Base-by-base conservation (phyloP, 2,888 invertebrate species). In the Leucophora obtusa region DNA sequence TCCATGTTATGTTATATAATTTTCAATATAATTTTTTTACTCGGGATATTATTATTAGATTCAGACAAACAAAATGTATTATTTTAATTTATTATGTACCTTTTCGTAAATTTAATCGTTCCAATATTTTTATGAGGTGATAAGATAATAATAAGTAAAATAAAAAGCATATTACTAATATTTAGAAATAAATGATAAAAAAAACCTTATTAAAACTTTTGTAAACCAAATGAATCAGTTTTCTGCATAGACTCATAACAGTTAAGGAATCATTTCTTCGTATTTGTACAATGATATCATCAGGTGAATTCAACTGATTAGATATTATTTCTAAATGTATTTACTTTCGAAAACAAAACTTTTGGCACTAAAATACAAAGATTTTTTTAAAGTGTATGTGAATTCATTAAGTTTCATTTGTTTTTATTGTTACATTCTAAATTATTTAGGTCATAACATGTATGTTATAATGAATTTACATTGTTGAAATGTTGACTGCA, bases 251-350 rank as follows among this genome's bases (percentile, higher is more conserved):
- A 35, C 63, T n/a, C 6, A 4, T 18, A 47, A n/a, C 24, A 33
- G 6, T 65, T 5, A 24, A 24, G 21, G 43, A 54, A 43, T 38
- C n/a, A 47, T 4, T 6, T 47, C n/a, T n/a, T 21, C 24, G 18
- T n/a, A 38, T n/a, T 10, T 43, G 35, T 17, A 10, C 9, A 43
- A 21, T 24, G n/a, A n/a, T 56, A 21, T 53, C 24, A 66, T 54
- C 71, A 77, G 65, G 58, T 70, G 53, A 60, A 60, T 11, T 11
- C 14, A 53, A 56, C 51, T 54, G 79, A 79, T 79, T 69, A 79
- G 79, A 79, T 79, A 79, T 74, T 10, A 66, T 58, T 14, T 17
- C 14, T n/a, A 10, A 35, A 51, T 58, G 21, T 59, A n/a, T 53
- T 53, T 2, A 35, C 8, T 33, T 38, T n/a, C 9, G n/a, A 9